Percentiles rank a stretch among this genome's conserved stretches.
Conservation (phyloP, 2,888 invertebrate species). For the Onthophagus sagittarius region DNA sequence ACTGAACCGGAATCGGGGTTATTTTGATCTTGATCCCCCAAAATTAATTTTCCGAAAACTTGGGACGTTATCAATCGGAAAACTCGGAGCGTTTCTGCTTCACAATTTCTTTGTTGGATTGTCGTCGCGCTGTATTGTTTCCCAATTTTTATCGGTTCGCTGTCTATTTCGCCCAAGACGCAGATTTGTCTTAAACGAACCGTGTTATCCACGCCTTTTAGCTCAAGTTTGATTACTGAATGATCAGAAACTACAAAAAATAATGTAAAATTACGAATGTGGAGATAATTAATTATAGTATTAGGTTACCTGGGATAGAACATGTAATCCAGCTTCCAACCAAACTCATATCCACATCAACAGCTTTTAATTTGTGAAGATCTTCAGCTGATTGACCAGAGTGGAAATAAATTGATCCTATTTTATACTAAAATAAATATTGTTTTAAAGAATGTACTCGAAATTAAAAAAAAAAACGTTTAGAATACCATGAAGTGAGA, state of each 20-base stretch:
- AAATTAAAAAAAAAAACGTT: too few species aligned
- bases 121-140: constrained; percentile 55
- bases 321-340: constrained; percentile 90
- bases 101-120: constrained; percentile 83
- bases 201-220: constrained; percentile 89
- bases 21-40: constrained; percentile 56
- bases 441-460: too few species aligned
- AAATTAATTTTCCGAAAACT: constrained; percentile 86
- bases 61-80: constrained; percentile 89
- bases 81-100: constrained; percentile 86
- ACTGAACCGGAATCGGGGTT: constrained; percentile 37
- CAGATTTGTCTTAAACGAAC: constrained; percentile 83
- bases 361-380: constrained; percentile 69
- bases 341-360: constrained; percentile 79
- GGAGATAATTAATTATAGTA: too few species aligned
- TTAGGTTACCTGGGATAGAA: constrained; percentile 63
- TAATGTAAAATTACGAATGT: not conserved
- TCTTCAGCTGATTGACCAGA: constrained; percentile 81
- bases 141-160: constrained; percentile 52
- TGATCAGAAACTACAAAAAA: constrained; percentile 40
- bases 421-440: constrained; percentile 71
- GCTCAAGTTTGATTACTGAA: constrained; percentile 69
- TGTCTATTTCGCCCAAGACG: constrained; percentile 62
- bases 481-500: not conserved
- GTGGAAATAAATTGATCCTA: constrained; percentile 78